Evolutionary conservation across 2,797 vertebrate genomes (phyloP).

Genomic region (Bovichtus diacanthus): DNA sequence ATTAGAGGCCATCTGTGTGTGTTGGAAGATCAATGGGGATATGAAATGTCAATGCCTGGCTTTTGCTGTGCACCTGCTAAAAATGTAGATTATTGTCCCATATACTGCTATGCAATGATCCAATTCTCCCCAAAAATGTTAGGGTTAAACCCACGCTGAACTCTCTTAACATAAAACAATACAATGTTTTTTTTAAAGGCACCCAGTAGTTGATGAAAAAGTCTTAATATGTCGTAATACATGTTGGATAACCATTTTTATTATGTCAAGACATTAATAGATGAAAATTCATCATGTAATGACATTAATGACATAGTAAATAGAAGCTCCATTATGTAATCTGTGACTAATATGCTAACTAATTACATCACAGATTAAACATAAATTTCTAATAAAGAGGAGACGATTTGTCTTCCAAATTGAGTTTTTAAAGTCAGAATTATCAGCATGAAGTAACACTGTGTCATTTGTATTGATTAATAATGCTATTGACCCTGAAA

Average conservation of each 20-base stretch:
- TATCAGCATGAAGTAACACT: not conserved
- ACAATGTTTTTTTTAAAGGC: not conserved
- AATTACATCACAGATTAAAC: not conserved
- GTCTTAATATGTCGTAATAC: not conserved
- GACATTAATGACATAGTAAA: not conserved
- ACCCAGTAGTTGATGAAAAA: not conserved
- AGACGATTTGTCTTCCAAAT: not conserved
- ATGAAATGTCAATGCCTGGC: constrained; percentile 36
- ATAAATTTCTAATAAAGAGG: not conserved
- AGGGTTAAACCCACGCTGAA: not conserved
- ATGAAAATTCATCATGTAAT: not conserved
- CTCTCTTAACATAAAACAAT: not conserved
- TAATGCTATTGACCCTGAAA: not conserved
- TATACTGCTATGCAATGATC: not conserved
- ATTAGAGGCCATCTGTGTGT: constrained; percentile 33
- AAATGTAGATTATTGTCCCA: constrained; percentile 1
- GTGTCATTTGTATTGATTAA: not conserved
- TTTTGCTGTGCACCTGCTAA: constrained; percentile 40
- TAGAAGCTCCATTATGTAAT: not conserved
- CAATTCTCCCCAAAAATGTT: not conserved
- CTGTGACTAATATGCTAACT: not conserved
- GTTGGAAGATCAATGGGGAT: constrained; percentile 43
- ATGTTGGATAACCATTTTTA: not conserved
- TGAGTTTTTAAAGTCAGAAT: not conserved
- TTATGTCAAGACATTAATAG: not conserved